Evolutionary conservation across 2,888 invertebrate genomes (phyloP), one percentile per base, ranked within the genome.

Genomic region (Lordiphosa fenestrarum): DNA sequence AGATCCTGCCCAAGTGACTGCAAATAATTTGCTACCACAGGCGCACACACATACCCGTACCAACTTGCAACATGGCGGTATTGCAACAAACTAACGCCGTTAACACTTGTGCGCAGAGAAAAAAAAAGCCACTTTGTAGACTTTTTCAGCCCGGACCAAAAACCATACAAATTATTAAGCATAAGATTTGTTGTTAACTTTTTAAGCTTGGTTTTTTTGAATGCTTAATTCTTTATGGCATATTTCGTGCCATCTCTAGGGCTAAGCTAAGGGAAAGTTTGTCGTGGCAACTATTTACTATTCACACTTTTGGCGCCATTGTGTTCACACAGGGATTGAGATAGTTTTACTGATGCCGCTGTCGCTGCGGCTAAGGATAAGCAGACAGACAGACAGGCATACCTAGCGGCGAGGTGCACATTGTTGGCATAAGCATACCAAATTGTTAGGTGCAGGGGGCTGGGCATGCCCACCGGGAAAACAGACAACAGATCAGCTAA

Each of bases 111-210:
- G 57, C 63, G 55, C 53, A 52, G 47, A 44, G 64, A 62, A 73
- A 78, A 72, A 76, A 81, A 81, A 82, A 66, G 73, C 56, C 71
- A 74, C 69, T 78, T 69, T 60, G 53, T 66, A 55, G 55, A 47
- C 70, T 66, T 33, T 62, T 62, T 55, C 58, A 44, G 51, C 55
- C 39, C 38, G 41, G 42, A 46, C 38, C 23, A 19, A 37, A 35
- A 25, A 15, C 6, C 4, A 3, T 10, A 23, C 13, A 30, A 6
- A 30, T 9, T 30, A 30, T 30, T 30, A 30, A 10, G 9, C 30
- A 30, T 3, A 30, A 30, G 10, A 30, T 4, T 10, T 9, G 30
- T 30, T 30, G 30, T 9, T 30, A 30, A 30, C 30, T 30, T 30
- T 30, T 30, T 30, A n/a, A 37, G 37, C 37, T 30, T 30, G 1